Percentiles rank a stretch among this genome's conserved stretches.
These are phyloP conservation scores for Nesogale talazaci DNA, from an alignment of 2,113 vertebrate species.

Conservation along the genomic window DNA sequence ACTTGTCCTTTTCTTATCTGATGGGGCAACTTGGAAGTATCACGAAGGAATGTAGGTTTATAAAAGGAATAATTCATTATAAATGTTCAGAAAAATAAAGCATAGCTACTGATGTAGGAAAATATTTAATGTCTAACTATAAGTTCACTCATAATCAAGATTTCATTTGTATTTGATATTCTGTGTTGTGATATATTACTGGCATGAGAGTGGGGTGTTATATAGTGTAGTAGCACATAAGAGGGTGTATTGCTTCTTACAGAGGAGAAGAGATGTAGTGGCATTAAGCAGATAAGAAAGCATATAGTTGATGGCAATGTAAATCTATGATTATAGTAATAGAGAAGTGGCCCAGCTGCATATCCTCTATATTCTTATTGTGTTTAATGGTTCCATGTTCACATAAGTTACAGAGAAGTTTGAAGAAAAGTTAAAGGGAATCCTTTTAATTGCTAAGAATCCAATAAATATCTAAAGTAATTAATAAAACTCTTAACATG, in stretches of 20 bases:
- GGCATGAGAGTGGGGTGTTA: too few species aligned
- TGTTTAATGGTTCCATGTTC: slow-evolving; percentile 37
- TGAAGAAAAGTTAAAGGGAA: slow-evolving; percentile 18
- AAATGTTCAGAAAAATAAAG: slow-evolving; percentile 19
- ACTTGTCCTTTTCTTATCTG: neutral
- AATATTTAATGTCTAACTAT: neutral
- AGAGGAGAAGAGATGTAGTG: neutral
- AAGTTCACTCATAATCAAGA: too few species aligned
- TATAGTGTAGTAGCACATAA: too few species aligned
- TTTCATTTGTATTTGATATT: too few species aligned
- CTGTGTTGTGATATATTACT: too few species aligned
- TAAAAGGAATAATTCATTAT: neutral
- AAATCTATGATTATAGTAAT: neutral
- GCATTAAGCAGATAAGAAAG: neutral
- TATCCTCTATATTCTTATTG: neutral
- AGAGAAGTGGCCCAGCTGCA: neutral
- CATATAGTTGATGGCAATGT: neutral
- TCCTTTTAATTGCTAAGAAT: neutral
- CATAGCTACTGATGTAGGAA: neutral
- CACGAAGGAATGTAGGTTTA: neutral
- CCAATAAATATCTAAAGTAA: slow-evolving; percentile 6
- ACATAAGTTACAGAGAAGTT: neutral
- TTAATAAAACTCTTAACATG: slow-evolving; percentile 2
- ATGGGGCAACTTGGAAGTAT: neutral
- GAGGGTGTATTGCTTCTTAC: too few species aligned